Evolutionary conservation across 2,888 invertebrate species (phyloP).

Genomic region (Pollenia angustigena): DNA sequence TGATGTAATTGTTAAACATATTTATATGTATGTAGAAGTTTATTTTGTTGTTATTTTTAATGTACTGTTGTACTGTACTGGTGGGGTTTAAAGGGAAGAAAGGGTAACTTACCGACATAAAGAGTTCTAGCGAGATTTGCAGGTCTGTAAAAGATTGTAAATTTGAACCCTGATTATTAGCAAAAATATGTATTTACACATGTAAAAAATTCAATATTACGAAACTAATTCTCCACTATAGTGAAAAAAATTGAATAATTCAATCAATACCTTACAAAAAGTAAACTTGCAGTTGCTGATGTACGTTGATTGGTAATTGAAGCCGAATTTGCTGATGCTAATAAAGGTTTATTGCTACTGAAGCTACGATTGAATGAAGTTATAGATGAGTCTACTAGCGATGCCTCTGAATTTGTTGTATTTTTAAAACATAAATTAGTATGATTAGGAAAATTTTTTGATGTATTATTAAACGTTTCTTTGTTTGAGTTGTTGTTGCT

Average conservation of each 20-base stretch:
- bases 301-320: conserved; percentile 76
- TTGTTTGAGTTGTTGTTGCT: conserved; percentile 17
- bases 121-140: conserved; percentile 80
- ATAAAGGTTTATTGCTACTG: conserved; percentile 48
- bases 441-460: conserved; percentile 74
- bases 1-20: conserved; percentile 36
- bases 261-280: conserved; percentile 83
- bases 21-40: conserved; percentile 7
- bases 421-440: conserved; percentile 74
- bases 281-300: conserved; percentile 81
- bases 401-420: conserved; percentile 14
- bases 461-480: conserved; percentile 54
- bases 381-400: conserved; percentile 59
- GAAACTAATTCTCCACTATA: neutral
- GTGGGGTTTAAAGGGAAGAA: conserved; percentile 80
- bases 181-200: neutral
- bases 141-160: conserved; percentile 80
- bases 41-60: conserved; percentile 20
- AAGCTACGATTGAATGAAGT: conserved; percentile 46
- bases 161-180: conserved; percentile 30
- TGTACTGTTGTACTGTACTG: conserved; percentile 59
- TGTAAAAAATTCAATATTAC: neutral
- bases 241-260: conserved; percentile 8
- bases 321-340: conserved; percentile 26
- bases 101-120: conserved; percentile 83